phyloP scores from a whole-genome alignment of 2,113 vertebrate species.

The Otocyon megalotis region DNA sequence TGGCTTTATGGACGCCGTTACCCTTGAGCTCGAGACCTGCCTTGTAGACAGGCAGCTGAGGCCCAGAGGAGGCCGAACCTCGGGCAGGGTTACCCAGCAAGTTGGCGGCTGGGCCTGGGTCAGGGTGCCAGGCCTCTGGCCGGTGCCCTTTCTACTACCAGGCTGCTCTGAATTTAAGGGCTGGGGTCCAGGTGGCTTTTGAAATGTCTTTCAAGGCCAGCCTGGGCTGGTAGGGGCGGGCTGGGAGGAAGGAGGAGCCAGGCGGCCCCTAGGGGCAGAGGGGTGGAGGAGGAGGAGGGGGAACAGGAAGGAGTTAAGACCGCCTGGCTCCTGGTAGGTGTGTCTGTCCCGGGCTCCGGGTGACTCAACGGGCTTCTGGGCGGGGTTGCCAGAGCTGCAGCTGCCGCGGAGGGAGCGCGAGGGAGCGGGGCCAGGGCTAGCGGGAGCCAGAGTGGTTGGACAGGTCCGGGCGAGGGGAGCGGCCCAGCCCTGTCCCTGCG shows the following conservation, averaged over 20 bases:
- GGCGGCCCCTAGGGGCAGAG: background rate
- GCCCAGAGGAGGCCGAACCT: background rate
- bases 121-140: background rate
- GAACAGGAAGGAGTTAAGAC: slow-evolving; percentile 80
- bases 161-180: background rate
- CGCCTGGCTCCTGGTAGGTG: slow-evolving; percentile 74
- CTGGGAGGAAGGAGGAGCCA: background rate
- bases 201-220: background rate
- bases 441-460: slow-evolving; percentile 31
- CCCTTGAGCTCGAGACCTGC: background rate
- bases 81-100: background rate
- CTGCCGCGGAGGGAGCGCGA: slow-evolving; percentile 32
- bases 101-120: background rate
- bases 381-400: slow-evolving; percentile 73
- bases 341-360: slow-evolving; percentile 75
- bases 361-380: slow-evolving; percentile 83
- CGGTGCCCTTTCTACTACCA: slow-evolving; percentile 3
- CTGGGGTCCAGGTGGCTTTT: slow-evolving; percentile 55
- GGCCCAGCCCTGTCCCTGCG: background rate
- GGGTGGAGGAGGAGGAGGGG: background rate
- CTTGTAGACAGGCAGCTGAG: background rate
- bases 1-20: background rate
- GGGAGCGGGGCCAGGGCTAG: slow-evolving; percentile 11
- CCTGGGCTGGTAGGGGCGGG: background rate
- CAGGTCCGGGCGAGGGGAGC: slow-evolving; percentile 70